Conservation (phyloP, 2,888 invertebrate genomes). For the Leptinotarsa juncta region DNA sequence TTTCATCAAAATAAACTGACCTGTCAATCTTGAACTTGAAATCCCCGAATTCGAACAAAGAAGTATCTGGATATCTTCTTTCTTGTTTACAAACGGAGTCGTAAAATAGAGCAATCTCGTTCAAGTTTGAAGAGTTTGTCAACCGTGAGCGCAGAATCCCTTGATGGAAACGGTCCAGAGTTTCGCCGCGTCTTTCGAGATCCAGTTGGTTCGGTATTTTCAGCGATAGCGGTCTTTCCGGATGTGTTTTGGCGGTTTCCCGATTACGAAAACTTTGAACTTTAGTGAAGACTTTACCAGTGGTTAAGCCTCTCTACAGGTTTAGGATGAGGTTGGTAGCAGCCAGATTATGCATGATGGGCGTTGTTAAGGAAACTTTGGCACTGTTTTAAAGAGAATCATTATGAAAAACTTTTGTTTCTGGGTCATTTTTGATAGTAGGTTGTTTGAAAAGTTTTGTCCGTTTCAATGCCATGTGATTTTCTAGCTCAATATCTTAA, state of each 20-base stretch:
- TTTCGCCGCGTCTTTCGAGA: background rate
- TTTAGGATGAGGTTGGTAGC: background rate
- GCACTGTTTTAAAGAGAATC: background rate
- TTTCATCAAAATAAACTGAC: no score
- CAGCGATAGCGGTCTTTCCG: background rate
- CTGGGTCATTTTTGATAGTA: background rate
- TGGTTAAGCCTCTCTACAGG: background rate
- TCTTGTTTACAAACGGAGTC: background rate
- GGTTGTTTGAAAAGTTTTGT: no score
- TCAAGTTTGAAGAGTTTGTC: constrained; percentile 3
- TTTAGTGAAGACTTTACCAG: background rate
- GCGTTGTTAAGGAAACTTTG: background rate
- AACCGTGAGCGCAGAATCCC: constrained; percentile 6
- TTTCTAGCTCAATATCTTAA: no score
- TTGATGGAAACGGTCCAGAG: background rate
- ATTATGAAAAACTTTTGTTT: background rate
- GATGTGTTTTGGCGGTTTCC: background rate
- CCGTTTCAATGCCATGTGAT: no score
- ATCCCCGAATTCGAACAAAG: background rate
- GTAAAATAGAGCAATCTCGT: constrained; percentile 6
- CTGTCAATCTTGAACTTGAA: background rate
- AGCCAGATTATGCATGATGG: background rate
- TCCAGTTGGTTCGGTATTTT: constrained; percentile 4
- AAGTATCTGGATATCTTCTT: background rate
- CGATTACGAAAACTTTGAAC: background rate